Percentiles rank a stretch among this genome's conserved stretches.
Evolutionary conservation across 2,888 invertebrate genomes (phyloP).

Genomic region (Mythimna pallens): DNA sequence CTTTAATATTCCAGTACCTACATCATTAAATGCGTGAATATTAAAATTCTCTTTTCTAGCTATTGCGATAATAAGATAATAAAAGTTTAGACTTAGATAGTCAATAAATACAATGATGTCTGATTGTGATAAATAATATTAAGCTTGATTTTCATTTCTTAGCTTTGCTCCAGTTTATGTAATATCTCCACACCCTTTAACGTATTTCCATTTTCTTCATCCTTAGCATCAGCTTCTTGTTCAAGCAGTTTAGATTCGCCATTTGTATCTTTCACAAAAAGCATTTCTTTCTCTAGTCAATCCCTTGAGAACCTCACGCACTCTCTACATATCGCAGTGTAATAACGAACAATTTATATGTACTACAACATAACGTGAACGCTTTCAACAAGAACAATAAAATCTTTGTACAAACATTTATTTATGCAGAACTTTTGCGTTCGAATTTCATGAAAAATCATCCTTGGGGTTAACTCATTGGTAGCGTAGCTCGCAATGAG

Average conservation of each 20-base stretch:
- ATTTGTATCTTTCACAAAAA: slow-evolving; percentile 4
- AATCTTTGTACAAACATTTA: slow-evolving; percentile 51
- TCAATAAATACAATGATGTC: background rate
- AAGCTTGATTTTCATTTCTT: background rate
- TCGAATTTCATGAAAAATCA: slow-evolving; percentile 30
- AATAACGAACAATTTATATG: slow-evolving; percentile 47
- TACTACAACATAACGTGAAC: slow-evolving; percentile 22
- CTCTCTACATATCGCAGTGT: slow-evolving; percentile 12
- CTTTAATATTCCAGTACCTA: background rate
- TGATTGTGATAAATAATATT: background rate
- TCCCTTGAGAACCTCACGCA: slow-evolving; percentile 9
- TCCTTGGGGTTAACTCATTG: background rate
- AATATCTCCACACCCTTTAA: background rate
- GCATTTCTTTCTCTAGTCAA: slow-evolving; percentile 2
- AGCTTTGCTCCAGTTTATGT: background rate
- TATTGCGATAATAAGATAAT: background rate
- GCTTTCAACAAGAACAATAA: slow-evolving; percentile 58
- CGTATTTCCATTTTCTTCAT: background rate
- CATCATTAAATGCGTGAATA: background rate
- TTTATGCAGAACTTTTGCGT: slow-evolving; percentile 36
- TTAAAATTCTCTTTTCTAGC: background rate
- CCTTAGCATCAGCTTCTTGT: background rate
- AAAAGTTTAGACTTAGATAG: background rate
- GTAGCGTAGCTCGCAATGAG: background rate
- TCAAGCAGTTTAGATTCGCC: background rate